These are phyloP conservation scores for Clarias batrachus DNA, from an alignment of 2,113 vertebrate species.

Conservation along the genomic window DNA sequence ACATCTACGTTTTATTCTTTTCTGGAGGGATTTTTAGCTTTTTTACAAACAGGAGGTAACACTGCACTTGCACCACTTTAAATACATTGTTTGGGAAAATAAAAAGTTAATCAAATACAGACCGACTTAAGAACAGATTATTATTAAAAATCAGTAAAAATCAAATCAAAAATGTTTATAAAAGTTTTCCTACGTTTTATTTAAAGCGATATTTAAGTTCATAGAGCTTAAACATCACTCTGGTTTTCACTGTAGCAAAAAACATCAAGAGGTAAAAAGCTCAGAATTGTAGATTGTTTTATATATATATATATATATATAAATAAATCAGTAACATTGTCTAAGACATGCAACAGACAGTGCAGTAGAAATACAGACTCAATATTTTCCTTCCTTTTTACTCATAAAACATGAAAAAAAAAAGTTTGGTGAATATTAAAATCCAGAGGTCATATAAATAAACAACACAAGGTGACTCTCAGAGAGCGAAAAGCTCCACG, in stretches of 20 bases:
- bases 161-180: constrained; percentile 19
- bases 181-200: constrained; percentile 21
- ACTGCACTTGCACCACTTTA: constrained; percentile 30
- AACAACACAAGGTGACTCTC: neutral
- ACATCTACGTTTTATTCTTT: constrained; percentile 43
- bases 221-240: constrained; percentile 38
- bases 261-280: constrained; percentile 43
- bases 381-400: constrained; percentile 2
- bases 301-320: neutral
- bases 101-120: neutral
- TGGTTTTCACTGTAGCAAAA: constrained; percentile 39
- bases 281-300: constrained; percentile 4
- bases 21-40: constrained; percentile 9
- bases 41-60: constrained; percentile 25
- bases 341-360: neutral
- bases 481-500: neutral
- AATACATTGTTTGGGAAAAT: constrained; percentile 12
- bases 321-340: constrained; percentile 40
- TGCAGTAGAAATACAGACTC: neutral
- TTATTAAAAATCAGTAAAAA: constrained; percentile 29
- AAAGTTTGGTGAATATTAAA: neutral
- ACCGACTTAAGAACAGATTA: neutral
- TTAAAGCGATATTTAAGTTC: constrained; percentile 26
- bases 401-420: neutral
- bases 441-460: neutral